These are phyloP conservation scores for Cyanistes caeruleus DNA, from an alignment of 2,113 vertebrate genomes.

Conservation along the genomic window DNA sequence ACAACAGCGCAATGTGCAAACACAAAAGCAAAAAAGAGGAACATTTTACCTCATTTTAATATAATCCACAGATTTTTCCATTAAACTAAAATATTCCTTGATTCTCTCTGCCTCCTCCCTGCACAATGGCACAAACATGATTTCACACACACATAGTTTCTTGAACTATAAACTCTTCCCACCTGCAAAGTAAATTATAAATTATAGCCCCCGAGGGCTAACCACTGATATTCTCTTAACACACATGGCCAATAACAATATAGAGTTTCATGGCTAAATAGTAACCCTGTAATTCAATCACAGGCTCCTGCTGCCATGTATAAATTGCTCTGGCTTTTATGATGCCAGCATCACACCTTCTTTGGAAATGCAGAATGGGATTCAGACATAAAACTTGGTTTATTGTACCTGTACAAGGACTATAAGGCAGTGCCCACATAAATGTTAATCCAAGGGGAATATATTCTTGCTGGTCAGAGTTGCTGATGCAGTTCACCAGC, in stretches of 20 bases:
- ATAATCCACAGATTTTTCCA: not conserved
- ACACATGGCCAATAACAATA: not conserved
- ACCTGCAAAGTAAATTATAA: slow-evolving; percentile 34
- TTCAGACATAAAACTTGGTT: not conserved
- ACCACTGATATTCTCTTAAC: not conserved
- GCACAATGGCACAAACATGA: not conserved
- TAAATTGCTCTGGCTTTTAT: not conserved
- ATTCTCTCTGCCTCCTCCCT: not conserved
- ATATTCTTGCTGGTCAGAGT: not conserved
- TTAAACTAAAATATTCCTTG: not conserved
- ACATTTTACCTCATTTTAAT: not conserved
- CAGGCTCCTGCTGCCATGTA: not conserved
- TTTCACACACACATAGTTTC: not conserved
- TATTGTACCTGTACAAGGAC: not conserved
- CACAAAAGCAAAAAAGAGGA: not conserved
- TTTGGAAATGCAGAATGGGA: not conserved
- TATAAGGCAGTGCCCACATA: not conserved
- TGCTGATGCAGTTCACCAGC: not conserved
- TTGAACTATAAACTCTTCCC: slow-evolving; percentile 7
- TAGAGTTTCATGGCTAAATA: not conserved
- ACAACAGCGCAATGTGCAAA: not conserved
- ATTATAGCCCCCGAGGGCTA: slow-evolving; percentile 2
- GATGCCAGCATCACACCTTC: not conserved
- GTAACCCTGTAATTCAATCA: slow-evolving; percentile 42
- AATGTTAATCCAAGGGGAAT: not conserved